phyloP scores from a whole-genome alignment of 2,888 invertebrate genomes.

The Trissonchulus latispiculum region DNA sequence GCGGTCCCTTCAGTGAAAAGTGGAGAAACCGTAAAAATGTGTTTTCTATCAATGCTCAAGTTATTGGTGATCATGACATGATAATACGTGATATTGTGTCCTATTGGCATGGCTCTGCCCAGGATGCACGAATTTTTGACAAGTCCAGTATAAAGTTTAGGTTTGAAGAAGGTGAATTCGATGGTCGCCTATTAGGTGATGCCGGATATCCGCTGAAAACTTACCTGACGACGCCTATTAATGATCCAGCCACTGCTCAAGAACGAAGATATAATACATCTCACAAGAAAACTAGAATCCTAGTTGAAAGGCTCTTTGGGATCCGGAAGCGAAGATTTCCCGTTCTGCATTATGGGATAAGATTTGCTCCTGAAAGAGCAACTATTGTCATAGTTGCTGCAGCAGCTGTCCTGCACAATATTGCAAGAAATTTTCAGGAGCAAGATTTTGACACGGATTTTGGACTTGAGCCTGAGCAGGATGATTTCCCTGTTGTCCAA shows the following conservation, averaged over 20 bases:
- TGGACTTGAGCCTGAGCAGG: neutral
- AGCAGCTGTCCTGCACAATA: conserved; percentile 2
- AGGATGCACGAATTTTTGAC: conserved; percentile 29
- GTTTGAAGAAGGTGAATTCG: conserved; percentile 22
- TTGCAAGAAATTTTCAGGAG: neutral
- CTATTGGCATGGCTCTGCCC: conserved; percentile 31
- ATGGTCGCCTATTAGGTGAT: conserved; percentile 36
- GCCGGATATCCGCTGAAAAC: conserved; percentile 35
- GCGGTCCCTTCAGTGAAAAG: conserved; percentile 23
- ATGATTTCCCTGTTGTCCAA: neutral
- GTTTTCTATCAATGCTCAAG: conserved; percentile 33
- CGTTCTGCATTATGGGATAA: neutral
- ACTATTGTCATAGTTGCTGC: neutral
- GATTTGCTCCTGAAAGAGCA: conserved; percentile 1
- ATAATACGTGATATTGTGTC: conserved; percentile 27
- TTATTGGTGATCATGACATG: conserved; percentile 25
- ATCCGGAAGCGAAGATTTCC: conserved; percentile 15
- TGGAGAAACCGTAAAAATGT: conserved; percentile 30
- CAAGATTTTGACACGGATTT: neutral
- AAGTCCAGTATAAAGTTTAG: conserved; percentile 22
- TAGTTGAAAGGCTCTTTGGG: conserved; percentile 9
- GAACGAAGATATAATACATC: conserved; percentile 26
- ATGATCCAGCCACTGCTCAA: conserved; percentile 29
- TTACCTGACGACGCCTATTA: conserved; percentile 37
- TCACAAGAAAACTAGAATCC: neutral